phyloP scores from a whole-genome alignment of 2,113 vertebrate species.

The Ciconia boyciana region DNA sequence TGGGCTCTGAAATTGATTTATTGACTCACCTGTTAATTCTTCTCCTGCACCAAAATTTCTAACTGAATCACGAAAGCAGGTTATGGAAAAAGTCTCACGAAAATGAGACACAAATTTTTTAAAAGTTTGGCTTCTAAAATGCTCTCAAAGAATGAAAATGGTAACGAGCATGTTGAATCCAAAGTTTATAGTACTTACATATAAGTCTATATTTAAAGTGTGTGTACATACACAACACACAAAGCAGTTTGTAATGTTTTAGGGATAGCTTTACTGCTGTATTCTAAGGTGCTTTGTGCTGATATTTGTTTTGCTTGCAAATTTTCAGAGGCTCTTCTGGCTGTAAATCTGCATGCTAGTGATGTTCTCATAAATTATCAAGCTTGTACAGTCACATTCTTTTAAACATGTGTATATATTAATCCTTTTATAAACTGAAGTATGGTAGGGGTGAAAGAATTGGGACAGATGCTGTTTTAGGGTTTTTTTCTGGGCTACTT shows the following conservation, averaged over 20 bases:
- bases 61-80: neutral
- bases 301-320: neutral
- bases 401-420: neutral
- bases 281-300: neutral
- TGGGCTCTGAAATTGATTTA: neutral
- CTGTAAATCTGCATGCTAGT: neutral
- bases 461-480: neutral
- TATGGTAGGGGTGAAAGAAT: neutral
- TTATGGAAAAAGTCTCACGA: neutral
- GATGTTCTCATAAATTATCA: neutral
- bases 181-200: neutral
- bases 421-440: neutral
- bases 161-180: neutral
- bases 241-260: neutral
- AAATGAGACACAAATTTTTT: neutral
- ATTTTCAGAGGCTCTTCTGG: neutral
- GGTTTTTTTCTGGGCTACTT: neutral
- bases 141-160: neutral
- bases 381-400: neutral
- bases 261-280: neutral
- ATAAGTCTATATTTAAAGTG: neutral
- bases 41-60: neutral
- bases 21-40: neutral
- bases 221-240: neutral
- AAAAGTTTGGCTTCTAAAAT: neutral